Evolutionary conservation across 2,797 vertebrate species (phyloP), one percentile per base, ranked within the genome.

Genomic region (Oreochromis mossambicus): DNA sequence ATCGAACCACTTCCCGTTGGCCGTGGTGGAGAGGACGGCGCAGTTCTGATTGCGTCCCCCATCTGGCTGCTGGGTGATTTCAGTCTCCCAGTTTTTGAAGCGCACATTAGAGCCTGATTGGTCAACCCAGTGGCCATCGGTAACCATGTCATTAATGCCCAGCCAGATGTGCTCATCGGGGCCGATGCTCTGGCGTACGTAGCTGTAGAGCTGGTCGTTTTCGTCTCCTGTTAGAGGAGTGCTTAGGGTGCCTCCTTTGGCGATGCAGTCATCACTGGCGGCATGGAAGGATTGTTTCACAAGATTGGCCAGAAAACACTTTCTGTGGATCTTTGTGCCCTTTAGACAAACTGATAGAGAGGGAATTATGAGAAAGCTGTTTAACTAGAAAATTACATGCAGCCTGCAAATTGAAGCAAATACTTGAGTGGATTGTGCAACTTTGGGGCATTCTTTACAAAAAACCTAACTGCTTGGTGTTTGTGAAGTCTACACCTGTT

Each of bases 1-100:
- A 68, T 99, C 98, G 1, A 98, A 98, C 98, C 98, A 99, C 89
- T 97, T 98, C 87, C 98, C 98, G 0, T 95, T 90, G 77, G 97
- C 96, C 0, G 95, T 94, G 48, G 92, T 94, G 0, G 98, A 97
- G 87, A 99, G 92, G 11, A 96, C 84, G 0, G 96, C 98, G 1
- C 98, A 99, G 95, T 99, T 99, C 88, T 98, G 97, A n/a, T 87
- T 81, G 77, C 95, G 97, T 5, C 97, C 97, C 0, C 98, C 98
- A 0, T 99, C 97, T 0, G 98, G 98, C 95, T 99, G 98, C 84
- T 93, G 91, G 38, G 98, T 99, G 95, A 98, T 97, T 84, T 97
- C 97, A 0, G 96, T 97, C 96, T 99, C 98, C 98, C 98, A 99
- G 96, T 98, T 98, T 94, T 97, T 97, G 94, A 97, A 99, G 89